Percentiles rank a stretch among this genome's conserved stretches.
Evolutionary conservation across 2,797 vertebrate species (phyloP).

Genomic region (Aviceda cuculoides): DNA sequence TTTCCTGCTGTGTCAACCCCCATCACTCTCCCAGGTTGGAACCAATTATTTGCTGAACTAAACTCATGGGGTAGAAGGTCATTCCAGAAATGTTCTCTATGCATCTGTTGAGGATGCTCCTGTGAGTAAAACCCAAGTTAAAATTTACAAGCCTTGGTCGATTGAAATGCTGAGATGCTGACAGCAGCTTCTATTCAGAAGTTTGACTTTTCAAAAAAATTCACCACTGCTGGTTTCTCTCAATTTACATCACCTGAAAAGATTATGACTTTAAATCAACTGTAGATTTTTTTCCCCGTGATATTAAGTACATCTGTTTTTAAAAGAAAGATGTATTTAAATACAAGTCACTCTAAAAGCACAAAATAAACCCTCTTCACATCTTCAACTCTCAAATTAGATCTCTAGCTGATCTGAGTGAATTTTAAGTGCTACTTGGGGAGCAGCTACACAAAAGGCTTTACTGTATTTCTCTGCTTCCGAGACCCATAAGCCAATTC

Average conservation of each 20-base stretch:
- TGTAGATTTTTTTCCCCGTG: fast-evolving
- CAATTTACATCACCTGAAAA: not conserved
- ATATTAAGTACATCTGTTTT: not conserved
- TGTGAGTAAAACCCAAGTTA: not conserved
- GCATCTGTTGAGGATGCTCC: not conserved
- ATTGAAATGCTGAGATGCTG: not conserved
- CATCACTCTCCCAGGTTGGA: not conserved
- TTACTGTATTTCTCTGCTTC: not conserved
- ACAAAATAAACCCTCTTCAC: not conserved
- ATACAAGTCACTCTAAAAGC: not conserved
- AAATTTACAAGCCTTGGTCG: not conserved
- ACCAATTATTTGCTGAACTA: not conserved
- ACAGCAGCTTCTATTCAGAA: not conserved
- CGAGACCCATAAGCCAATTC: fast-evolving
- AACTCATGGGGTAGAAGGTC: not conserved
- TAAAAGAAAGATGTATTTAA: not conserved
- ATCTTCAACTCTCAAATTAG: not conserved
- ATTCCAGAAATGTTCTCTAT: not conserved
- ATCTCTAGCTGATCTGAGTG: not conserved
- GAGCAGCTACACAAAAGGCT: not conserved
- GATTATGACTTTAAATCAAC: not conserved
- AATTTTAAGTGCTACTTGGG: not conserved
- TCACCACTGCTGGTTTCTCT: not conserved
- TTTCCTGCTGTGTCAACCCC: not conserved
- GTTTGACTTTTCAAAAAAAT: not conserved